A percentile compares a stretch with the other conserved stretches of the same genome.
Conservation (phyloP, 2,797 vertebrate genomes). For the Mionectes olivaceus region DNA sequence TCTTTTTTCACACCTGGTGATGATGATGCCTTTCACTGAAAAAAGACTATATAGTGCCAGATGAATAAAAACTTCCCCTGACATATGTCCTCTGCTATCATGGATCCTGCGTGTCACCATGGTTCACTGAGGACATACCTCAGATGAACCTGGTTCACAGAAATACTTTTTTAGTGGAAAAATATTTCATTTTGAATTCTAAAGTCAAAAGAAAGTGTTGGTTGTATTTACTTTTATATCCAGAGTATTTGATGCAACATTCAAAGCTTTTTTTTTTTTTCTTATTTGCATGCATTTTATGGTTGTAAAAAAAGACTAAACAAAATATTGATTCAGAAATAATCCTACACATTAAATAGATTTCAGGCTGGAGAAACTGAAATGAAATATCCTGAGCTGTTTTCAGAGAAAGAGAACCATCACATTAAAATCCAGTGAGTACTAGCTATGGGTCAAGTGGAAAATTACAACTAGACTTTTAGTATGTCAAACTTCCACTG, state of each 20-base stretch:
- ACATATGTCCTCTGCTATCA: not conserved
- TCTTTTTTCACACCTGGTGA: not conserved
- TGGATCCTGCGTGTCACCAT: not conserved
- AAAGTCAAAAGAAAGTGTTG: not conserved
- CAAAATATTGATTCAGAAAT: not conserved
- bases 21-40: not conserved
- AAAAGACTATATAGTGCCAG: not conserved
- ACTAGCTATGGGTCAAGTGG: not conserved
- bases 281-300: not conserved
- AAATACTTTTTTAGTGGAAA: not conserved
- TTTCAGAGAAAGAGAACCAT: not conserved
- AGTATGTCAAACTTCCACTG: not conserved
- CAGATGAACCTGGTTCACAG: not conserved
- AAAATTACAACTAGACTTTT: not conserved
- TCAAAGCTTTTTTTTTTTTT: not conserved
- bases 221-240: constrained; percentile 19
- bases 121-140: not conserved
- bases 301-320: not conserved
- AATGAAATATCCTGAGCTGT: not conserved
- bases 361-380: not conserved
- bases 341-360: not conserved
- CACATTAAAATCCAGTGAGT: not conserved
- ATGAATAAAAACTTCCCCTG: not conserved
- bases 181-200: not conserved
- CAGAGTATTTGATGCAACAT: not conserved